Percentiles rank a stretch among this genome's conserved stretches.
phyloP scores from a whole-genome alignment of 2,113 vertebrate species.

The Craseonycteris thonglongyai region DNA sequence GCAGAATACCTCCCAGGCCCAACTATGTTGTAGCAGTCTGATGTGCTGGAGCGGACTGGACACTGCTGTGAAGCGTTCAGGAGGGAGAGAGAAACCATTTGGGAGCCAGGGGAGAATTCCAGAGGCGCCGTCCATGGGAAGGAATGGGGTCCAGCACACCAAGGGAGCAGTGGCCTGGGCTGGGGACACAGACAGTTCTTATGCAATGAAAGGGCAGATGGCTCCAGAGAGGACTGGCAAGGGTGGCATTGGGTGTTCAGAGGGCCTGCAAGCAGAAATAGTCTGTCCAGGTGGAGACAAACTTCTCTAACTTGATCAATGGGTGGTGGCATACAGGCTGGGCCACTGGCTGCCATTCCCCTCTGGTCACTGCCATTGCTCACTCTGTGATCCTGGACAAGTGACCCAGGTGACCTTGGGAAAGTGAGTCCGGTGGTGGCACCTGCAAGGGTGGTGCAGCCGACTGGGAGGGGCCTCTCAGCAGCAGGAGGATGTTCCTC shows the following conservation, averaged over 20 bases:
- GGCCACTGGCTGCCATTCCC: no score
- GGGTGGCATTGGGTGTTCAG: neutral
- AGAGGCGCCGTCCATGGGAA: neutral
- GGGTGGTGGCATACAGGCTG: neutral
- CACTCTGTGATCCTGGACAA: neutral
- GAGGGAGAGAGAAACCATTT: no score
- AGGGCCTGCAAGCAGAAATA: neutral
- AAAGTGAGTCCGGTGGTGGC: neutral
- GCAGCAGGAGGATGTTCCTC: neutral
- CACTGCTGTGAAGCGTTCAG: no score
- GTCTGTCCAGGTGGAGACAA: neutral
- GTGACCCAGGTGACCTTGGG: neutral
- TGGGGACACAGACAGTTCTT: neutral
- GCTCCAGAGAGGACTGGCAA: neutral
- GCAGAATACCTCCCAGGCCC: no score
- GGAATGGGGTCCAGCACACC: neutral
- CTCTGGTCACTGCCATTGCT: neutral
- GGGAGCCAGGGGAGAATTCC: neutral
- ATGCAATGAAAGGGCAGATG: neutral
- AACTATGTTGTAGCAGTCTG: no score
- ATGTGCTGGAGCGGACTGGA: accelerated
- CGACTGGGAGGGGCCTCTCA: neutral
- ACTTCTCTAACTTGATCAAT: neutral
- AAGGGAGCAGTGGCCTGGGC: neutral
- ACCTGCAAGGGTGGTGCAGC: accelerated